A percentile compares a stretch with the other conserved stretches of the same genome.
Evolutionary conservation across 2,797 vertebrate species (phyloP).

Genomic region (Gymnopithys bicolor): DNA sequence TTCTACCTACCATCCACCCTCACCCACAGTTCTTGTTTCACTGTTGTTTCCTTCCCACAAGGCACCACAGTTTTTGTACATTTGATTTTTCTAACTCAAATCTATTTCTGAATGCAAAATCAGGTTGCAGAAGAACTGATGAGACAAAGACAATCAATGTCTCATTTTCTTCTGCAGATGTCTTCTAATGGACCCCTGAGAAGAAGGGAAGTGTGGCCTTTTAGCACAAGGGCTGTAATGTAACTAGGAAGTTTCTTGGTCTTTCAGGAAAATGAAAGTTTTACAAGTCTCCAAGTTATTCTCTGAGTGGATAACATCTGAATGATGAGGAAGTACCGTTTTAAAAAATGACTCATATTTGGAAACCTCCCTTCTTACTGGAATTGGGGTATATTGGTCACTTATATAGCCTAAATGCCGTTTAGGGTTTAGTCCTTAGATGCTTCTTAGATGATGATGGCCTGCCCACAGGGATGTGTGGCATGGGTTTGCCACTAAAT

Average conservation of each 20-base stretch:
- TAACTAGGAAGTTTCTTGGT: not conserved
- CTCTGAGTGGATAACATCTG: not conserved
- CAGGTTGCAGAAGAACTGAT: not conserved
- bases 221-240: not conserved
- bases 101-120: not conserved
- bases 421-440: not conserved
- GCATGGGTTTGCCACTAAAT: not conserved
- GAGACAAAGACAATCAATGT: not conserved
- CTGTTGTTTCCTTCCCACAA: not conserved
- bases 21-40: not conserved
- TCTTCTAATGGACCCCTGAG: not conserved
- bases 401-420: not conserved
- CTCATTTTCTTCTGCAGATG: not conserved
- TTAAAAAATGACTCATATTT: not conserved
- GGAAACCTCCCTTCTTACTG: not conserved
- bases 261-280: not conserved
- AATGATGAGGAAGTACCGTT: not conserved
- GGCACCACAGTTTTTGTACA: not conserved
- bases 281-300: not conserved
- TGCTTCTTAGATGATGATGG: not conserved
- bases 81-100: not conserved
- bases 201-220: not conserved
- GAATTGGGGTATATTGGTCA: not conserved
- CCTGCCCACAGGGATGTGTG: not conserved
- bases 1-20: not conserved